These are phyloP conservation scores for Crocallis elinguaria DNA, from an alignment of 2,888 invertebrate genomes.

Conservation along the genomic window DNA sequence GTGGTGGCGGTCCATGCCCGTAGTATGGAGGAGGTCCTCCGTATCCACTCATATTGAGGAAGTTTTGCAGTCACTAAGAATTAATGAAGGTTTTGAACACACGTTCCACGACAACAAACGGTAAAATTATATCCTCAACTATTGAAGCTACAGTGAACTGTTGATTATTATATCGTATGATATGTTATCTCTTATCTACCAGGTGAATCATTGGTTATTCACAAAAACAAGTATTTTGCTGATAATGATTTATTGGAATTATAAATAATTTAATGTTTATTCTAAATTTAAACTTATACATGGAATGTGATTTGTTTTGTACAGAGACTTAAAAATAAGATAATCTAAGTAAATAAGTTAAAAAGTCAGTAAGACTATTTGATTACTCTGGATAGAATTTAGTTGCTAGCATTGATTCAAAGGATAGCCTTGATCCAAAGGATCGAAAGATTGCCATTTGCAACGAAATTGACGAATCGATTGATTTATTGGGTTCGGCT, in stretches of 20 bases:
- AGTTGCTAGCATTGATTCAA: too few relatives aligned
- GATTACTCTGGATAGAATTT: too few relatives aligned
- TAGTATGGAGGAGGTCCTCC: constrained; percentile 50
- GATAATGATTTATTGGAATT: constrained; percentile 38
- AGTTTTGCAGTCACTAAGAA: neutral
- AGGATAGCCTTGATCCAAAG: too few relatives aligned
- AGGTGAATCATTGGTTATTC: constrained; percentile 37
- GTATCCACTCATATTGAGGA: constrained; percentile 60
- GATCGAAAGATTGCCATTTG: too few relatives aligned
- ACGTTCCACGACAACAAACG: constrained; percentile 6
- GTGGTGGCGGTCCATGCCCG: constrained; percentile 23
- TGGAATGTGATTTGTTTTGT: constrained; percentile 37
- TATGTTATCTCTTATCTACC: constrained; percentile 46
- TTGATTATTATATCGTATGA: constrained; percentile 38
- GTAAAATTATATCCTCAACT: constrained; percentile 7
- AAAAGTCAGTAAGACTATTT: too few relatives aligned
- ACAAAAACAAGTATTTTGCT: constrained; percentile 33
- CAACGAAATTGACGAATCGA: too few relatives aligned
- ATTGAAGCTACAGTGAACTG: constrained; percentile 20
- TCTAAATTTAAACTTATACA: constrained; percentile 26
- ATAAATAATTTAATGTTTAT: constrained; percentile 40
- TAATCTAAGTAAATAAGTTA: constrained; percentile 11
- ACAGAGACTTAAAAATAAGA: constrained; percentile 30
- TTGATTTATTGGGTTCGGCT: too few relatives aligned
- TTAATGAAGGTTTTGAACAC: neutral